Percentiles rank a stretch among this genome's conserved stretches.
Conservation (phyloP, 1,140 invertebrate species). For the Brachystomella parvula region DNA sequence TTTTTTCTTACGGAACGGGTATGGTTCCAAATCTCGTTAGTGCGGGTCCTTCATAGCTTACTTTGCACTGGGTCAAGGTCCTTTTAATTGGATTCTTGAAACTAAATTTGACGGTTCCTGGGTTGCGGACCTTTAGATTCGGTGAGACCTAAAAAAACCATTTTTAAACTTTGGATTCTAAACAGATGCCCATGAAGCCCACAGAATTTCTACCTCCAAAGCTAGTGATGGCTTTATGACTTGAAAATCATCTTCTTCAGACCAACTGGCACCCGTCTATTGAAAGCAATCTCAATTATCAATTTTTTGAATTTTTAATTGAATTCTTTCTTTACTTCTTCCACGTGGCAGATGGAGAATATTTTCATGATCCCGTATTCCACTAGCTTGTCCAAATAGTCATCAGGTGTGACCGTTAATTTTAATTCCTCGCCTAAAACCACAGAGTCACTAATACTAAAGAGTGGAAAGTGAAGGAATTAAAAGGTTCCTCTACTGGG, state of each 20-base stretch:
- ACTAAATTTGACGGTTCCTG: slow-evolving; percentile 50
- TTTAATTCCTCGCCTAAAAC: slow-evolving; percentile 53
- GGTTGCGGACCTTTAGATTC: slow-evolving; percentile 49
- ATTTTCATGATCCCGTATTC: slow-evolving; percentile 68
- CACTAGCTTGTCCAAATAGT: slow-evolving; percentile 62
- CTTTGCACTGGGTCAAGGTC: slow-evolving; percentile 53
- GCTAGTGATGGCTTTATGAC: slow-evolving; percentile 53
- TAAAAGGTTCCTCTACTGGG: background rate
- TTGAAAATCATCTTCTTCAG: slow-evolving; percentile 65
- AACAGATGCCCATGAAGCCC: background rate
- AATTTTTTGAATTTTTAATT: background rate
- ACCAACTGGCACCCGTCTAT: slow-evolving; percentile 60
- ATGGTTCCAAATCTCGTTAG: slow-evolving; percentile 52
- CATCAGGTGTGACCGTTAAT: slow-evolving; percentile 52
- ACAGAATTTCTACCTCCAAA: slow-evolving; percentile 14
- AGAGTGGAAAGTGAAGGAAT: background rate
- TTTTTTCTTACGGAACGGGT: slow-evolving; percentile 43
- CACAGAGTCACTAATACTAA: no score
- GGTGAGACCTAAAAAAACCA: slow-evolving; percentile 48
- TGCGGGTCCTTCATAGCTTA: slow-evolving; percentile 60
- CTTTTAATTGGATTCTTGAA: slow-evolving; percentile 62
- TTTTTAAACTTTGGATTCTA: background rate
- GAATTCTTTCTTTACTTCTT: slow-evolving; percentile 44
- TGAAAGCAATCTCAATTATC: background rate
- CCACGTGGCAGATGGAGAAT: slow-evolving; percentile 58